Base-by-base conservation (phyloP, 23 tunicate species). In the Oikopleura albicans region DNA sequence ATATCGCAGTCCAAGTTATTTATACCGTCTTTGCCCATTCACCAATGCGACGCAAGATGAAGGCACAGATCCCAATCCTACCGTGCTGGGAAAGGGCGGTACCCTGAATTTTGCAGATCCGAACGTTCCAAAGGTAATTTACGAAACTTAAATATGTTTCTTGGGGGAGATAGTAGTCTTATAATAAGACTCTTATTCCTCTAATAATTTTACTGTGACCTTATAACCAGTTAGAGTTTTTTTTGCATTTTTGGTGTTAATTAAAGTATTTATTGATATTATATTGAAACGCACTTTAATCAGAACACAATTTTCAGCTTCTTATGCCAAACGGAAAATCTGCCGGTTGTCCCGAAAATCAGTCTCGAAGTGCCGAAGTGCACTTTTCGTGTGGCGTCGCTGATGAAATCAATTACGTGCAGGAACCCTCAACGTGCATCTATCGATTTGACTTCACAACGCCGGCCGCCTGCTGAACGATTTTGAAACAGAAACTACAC, bases 391-490 rank as follows among this genome's bases (percentile, higher is more conserved):
- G 79, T 29, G 79, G 79, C 33, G 79, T 71, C 4, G 79, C 79
- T 16, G 79, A 71, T 71, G 79, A 71, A 71, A 71, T 71, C 79
- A 2, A 16, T 2, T 71, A 71, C 37, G 79, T 71, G 37, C 27
- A 29, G 2, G 79, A 71, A 71, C 79, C 79, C 33, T 71, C 79
- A 12, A 71, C 79, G 4, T 71, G 79, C 37, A 16, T 71, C 31
- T 71, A 71, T 71, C 33, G 79, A 16, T 71, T 71, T 37, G 79
- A 71, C 31, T 29, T 71, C 4, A 71, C 36, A 34, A 16, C 79
- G 28, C 79, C 79, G 4, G 79, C 79, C 37, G 79, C 79, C 4
- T 71, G 79, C 79, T 71, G 59, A 49, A 49, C 8, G 22, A 22
- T 49, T 49, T 22, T 49, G n/a, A n/a, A n/a, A n/a, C n/a, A n/a